These are phyloP conservation scores for Epinotia nisella DNA, from an alignment of 2,888 invertebrate species.

Conservation along the genomic window DNA sequence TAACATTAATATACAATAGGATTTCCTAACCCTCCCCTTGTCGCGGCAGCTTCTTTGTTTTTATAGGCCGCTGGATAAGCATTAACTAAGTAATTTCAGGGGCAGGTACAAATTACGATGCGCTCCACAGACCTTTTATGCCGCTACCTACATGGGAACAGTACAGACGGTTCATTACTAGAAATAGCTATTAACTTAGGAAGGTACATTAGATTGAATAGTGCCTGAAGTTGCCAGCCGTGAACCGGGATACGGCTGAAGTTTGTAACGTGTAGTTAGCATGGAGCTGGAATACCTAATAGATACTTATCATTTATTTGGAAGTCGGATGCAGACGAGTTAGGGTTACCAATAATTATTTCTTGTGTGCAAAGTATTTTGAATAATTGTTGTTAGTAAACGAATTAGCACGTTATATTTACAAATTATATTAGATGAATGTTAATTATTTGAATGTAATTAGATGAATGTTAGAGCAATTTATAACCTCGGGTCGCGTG, in stretches of 20 bases:
- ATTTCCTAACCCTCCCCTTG: conserved; percentile 75
- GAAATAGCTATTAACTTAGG: conserved; percentile 47
- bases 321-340: background rate
- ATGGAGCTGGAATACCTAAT: conserved; percentile 38
- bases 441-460: too few species aligned
- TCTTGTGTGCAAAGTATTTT: background rate
- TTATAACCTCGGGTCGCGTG: too few species aligned
- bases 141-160: conserved; percentile 48
- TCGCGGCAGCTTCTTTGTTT: conserved; percentile 76
- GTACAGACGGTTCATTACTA: conserved; percentile 48
- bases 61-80: conserved; percentile 80
- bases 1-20: conserved; percentile 83
- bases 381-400: background rate
- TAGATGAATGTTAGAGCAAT: too few species aligned
- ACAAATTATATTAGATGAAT: background rate
- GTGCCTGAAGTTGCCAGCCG: conserved; percentile 43
- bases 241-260: conserved; percentile 35
- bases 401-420: too few species aligned
- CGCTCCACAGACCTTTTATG: conserved; percentile 62
- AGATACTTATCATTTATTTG: conserved; percentile 30
- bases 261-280: conserved; percentile 30
- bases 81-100: conserved; percentile 74
- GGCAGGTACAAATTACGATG: conserved; percentile 67
- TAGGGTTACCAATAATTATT: background rate
- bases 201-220: conserved; percentile 44